phyloP scores from a whole-genome alignment of 2,113 vertebrate species.

The Pangasianodon hypophthalmus region DNA sequence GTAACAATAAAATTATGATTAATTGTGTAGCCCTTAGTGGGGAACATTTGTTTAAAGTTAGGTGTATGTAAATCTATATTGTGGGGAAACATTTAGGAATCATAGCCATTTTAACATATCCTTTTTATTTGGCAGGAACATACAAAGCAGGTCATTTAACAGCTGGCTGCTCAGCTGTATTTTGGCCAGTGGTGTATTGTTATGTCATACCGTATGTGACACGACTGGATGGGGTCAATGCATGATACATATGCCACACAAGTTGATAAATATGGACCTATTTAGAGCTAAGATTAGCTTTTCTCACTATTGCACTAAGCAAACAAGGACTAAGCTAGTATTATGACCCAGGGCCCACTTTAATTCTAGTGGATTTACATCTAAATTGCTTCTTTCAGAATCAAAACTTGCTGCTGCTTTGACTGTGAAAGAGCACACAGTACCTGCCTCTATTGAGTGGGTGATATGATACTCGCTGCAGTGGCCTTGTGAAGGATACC shows the following conservation, averaged over 20 bases:
- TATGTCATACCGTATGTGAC: neutral
- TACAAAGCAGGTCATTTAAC: neutral
- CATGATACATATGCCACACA: neutral
- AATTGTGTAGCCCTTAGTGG: neutral
- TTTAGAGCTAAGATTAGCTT: neutral
- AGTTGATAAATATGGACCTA: neutral
- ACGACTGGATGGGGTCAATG: neutral
- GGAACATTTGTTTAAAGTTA: neutral
- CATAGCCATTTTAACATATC: neutral
- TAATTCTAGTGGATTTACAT: neutral
- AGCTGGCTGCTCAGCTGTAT: neutral
- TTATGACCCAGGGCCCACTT: neutral
- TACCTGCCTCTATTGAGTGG: conserved; percentile 15
- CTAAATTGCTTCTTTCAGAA: neutral
- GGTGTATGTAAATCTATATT: neutral
- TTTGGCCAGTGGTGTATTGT: neutral
- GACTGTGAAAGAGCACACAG: conserved; percentile 32
- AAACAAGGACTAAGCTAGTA: neutral
- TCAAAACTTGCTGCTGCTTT: conserved; percentile 1
- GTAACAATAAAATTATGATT: no score
- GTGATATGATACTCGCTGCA: conserved; percentile 44
- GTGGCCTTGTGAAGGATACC: conserved; percentile 2
- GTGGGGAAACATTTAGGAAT: neutral
- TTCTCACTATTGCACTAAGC: neutral
- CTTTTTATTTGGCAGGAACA: neutral